Base-by-base conservation (phyloP, 1,140 invertebrate genomes). In the Solen grandis region DNA sequence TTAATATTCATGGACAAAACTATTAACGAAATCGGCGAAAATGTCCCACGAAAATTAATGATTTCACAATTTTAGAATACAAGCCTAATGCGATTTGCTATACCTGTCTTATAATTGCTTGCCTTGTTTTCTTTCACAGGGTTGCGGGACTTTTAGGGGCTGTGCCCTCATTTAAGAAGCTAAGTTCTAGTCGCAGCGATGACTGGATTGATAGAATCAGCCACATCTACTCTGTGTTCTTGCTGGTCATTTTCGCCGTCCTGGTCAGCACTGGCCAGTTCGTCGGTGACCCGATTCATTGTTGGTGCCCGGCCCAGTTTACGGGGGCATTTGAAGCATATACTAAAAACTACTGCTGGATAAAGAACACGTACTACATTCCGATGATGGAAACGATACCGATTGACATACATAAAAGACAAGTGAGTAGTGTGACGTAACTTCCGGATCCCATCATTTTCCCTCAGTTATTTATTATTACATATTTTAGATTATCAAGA, bases 301-400 rank as follows among this genome's bases (percentile, higher is more conserved):
- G 90, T 46, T 91, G 90, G 90, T 87, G 85, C 25, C 90, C 90
- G 5, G 87, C 88, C 13, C 84, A 91, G 77, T 91, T 91, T 66
- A 89, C 88, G 0, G 79, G 84, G 36, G 68, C 82, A 29, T 86
- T 84, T 69, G 84, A 86, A 13, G 55, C 87, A 8, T 91, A 91
- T 75, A 85, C 90, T 5, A 88, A 91, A 62, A 85, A 86, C 46
- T 84, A 88, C 22, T 92, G 93, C 84, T 93, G 92, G 93, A 91
- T 93, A 55, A 90, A 90, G 41, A 93, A 93, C 81, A 93, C 92
- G 10, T 93, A 93, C 77, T 93, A 92, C 78, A 80, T 94, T 33
- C 93, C 93, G n/a, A 88, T 91, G 82, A 90, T 91, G 36, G 90
- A 93, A 22, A 84, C 85, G 70, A 93, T 94, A 35, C 90, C 90